These are phyloP conservation scores for Xenopus petersii DNA, from an alignment of 2,797 vertebrate species.

Conservation along the genomic window DNA sequence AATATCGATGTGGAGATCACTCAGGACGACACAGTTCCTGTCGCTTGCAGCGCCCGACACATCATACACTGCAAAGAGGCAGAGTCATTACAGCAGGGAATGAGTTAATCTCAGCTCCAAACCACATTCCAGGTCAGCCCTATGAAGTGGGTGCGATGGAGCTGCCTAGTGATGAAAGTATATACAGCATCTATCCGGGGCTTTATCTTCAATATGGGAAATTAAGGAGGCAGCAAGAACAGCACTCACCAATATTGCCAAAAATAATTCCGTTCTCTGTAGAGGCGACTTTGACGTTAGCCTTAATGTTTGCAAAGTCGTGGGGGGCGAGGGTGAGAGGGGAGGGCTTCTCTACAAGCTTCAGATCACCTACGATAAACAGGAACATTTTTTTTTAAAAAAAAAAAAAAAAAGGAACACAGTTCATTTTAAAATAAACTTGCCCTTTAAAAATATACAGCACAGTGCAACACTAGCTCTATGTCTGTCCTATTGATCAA, in stretches of 20 bases:
- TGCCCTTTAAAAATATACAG: no score
- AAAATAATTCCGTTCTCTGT: slow-evolving; percentile 99
- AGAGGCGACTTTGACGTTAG: slow-evolving; percentile 97
- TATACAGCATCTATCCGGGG: not conserved
- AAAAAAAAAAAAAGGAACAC: no score
- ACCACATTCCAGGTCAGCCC: no score
- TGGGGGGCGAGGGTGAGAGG: slow-evolving; percentile 95
- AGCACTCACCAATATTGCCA: slow-evolving; percentile 89
- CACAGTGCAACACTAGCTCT: no score
- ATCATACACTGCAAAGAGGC: slow-evolving; percentile 81
- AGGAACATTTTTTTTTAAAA: no score
- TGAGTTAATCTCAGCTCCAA: no score
- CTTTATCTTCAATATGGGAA: no score
- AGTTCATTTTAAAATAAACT: no score
- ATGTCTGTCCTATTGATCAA: no score
- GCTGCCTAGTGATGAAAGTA: not conserved
- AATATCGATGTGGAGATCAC: slow-evolving; percentile 98
- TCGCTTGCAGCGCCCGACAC: slow-evolving; percentile 96
- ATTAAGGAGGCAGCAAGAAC: no score
- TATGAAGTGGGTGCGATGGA: not conserved
- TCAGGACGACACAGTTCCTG: slow-evolving; percentile 97
- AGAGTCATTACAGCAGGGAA: no score
- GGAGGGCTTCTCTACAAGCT: slow-evolving; percentile 96
- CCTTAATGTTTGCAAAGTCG: slow-evolving; percentile 98
- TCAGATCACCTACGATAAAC: slow-evolving; percentile 83